Percentiles rank a stretch among this genome's conserved stretches.
phyloP scores from a whole-genome alignment of 2,888 invertebrate genomes.

The Hemaris fuciformis region DNA sequence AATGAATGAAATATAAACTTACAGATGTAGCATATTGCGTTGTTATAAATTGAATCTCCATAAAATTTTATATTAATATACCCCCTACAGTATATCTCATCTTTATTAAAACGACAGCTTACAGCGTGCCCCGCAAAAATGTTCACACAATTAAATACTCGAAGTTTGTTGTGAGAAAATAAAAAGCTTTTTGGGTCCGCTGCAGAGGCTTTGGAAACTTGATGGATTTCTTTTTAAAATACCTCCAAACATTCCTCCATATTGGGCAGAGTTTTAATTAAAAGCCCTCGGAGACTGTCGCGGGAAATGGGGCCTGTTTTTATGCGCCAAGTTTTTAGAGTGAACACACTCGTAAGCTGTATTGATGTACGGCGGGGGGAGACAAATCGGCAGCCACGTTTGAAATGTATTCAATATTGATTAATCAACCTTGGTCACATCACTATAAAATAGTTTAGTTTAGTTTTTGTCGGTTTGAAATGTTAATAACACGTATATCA shows the following conservation, averaged over 20 bases:
- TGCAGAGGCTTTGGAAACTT: neutral
- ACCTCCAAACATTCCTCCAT: neutral
- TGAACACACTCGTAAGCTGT: neutral
- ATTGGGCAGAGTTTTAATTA: conserved; percentile 1
- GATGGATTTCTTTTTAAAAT: conserved; percentile 5
- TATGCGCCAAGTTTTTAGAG: neutral
- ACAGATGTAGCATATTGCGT: too few species aligned
- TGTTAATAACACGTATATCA: too few species aligned
- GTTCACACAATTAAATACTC: conserved; percentile 1
- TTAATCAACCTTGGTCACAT: too few species aligned
- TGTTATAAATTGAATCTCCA: neutral
- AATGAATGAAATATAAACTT: too few species aligned
- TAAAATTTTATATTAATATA: neutral
- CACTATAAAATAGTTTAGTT: too few species aligned
- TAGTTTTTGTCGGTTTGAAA: too few species aligned
- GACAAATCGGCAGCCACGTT: too few species aligned
- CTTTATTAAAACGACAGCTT: neutral
- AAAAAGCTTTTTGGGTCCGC: neutral
- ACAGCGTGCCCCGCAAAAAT: neutral
- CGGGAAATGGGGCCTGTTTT: neutral
- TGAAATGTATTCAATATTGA: too few species aligned
- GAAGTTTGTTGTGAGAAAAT: neutral
- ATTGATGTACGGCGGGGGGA: neutral
- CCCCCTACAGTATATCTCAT: neutral
- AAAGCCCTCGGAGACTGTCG: neutral